These are phyloP conservation scores for Miltochrista miniata DNA, from an alignment of 2,888 invertebrate species.

Conservation along the genomic window DNA sequence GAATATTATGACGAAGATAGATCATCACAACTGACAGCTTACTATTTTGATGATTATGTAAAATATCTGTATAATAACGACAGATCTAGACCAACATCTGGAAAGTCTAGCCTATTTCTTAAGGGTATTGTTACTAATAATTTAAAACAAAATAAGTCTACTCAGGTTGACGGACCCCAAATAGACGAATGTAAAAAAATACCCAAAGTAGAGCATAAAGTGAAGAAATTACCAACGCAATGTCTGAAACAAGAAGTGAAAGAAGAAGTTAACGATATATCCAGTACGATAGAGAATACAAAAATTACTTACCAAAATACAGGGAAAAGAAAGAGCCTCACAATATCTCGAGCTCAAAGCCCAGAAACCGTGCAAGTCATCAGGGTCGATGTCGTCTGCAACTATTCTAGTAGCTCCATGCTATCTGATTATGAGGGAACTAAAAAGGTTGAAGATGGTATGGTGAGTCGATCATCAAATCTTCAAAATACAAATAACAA, in stretches of 20 bases:
- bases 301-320: conserved; percentile 62
- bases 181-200: conserved; percentile 37
- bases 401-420: conserved; percentile 47
- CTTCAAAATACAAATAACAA: conserved; percentile 43
- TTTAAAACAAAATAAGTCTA: conserved; percentile 53
- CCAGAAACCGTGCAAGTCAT: conserved; percentile 79
- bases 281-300: conserved; percentile 45
- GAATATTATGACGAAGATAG: conserved; percentile 49
- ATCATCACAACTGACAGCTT: conserved; percentile 61
- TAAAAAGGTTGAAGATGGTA: conserved; percentile 31
- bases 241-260: conserved; percentile 22
- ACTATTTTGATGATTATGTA: conserved; percentile 69
- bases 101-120: conserved; percentile 59
- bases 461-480: conserved; percentile 24
- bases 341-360: conserved; percentile 71
- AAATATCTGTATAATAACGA: conserved; percentile 65
- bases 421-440: conserved; percentile 52
- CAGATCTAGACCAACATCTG: conserved; percentile 61
- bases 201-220: conserved; percentile 38
- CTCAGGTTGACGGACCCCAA: conserved; percentile 48
- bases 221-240: conserved; percentile 33
- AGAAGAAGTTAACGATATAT: conserved; percentile 31
- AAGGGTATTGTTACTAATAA: conserved; percentile 46
- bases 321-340: conserved; percentile 72
- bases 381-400: conserved; percentile 76